Evolutionary conservation across 2,113 vertebrate species (phyloP).

Genomic region (Passer montanus): DNA sequence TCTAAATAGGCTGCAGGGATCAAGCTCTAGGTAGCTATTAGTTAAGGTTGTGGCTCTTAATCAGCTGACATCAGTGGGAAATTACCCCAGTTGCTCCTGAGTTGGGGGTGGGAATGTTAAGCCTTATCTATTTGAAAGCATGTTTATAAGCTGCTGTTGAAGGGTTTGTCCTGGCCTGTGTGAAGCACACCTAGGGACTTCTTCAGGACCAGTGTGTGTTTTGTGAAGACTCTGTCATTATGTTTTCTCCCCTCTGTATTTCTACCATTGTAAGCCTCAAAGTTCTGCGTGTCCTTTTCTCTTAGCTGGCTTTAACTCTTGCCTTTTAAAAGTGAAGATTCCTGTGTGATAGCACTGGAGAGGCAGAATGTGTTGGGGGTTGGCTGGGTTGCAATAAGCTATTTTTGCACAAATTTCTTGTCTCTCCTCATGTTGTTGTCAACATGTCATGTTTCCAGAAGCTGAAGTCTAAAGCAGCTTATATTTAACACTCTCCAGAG

Average conservation of each 20-base stretch:
- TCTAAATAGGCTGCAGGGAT: not conserved
- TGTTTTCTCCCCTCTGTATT: not conserved
- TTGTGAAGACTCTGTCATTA: not conserved
- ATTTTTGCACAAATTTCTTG: slow-evolving; percentile 13
- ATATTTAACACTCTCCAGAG: not conserved
- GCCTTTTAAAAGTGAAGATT: not conserved
- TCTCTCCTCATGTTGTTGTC: not conserved
- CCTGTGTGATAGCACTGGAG: not conserved
- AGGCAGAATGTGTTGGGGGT: not conserved
- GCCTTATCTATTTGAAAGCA: not conserved
- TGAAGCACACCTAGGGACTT: not conserved
- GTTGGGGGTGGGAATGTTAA: not conserved
- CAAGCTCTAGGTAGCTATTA: not conserved
- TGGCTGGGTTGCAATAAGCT: not conserved
- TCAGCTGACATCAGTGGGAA: not conserved
- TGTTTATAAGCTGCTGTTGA: not conserved
- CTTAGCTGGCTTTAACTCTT: not conserved
- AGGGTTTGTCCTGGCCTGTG: not conserved
- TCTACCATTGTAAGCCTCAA: not conserved
- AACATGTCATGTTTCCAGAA: not conserved
- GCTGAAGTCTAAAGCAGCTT: not conserved
- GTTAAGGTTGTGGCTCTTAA: not conserved
- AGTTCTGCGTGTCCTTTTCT: not conserved
- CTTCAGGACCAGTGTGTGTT: not conserved
- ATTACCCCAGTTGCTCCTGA: not conserved